phyloP scores from a whole-genome alignment of 1,140 invertebrate species.

The Papilio dardanus region DNA sequence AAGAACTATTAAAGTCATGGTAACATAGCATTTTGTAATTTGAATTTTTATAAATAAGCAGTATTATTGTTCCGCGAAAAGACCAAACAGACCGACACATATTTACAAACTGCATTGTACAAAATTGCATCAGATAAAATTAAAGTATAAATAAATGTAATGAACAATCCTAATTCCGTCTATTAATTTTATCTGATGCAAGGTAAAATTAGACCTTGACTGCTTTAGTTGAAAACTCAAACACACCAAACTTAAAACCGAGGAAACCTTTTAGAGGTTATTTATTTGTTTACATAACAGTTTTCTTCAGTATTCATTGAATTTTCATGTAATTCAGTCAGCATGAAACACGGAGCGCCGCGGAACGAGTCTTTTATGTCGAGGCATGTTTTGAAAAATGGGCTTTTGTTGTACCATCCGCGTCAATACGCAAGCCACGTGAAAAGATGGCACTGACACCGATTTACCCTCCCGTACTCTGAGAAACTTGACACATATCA shows the following conservation, averaged over 20 bases:
- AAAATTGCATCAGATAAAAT: conserved; percentile 52
- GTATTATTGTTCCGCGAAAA: neutral
- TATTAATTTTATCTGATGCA: conserved; percentile 43
- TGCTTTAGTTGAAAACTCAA: neutral
- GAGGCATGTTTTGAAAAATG: neutral
- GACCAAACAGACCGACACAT: conserved; percentile 31
- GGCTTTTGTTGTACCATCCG: neutral
- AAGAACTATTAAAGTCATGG: neutral
- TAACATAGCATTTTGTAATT: neutral
- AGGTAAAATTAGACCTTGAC: conserved; percentile 10
- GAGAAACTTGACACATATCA: too few species aligned
- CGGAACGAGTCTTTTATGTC: neutral
- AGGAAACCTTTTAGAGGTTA: neutral
- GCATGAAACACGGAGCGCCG: conserved; percentile 17
- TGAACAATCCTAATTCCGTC: neutral
- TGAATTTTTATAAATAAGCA: neutral
- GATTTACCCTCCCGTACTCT: too few species aligned
- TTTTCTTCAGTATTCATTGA: neutral
- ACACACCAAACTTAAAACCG: neutral
- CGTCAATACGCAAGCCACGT: neutral
- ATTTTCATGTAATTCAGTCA: conserved; percentile 4
- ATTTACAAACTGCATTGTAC: conserved; percentile 68
- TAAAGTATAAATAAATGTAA: neutral
- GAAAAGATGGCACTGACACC: neutral
- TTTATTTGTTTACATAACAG: too few species aligned